Evolutionary conservation across 2,888 invertebrate species (phyloP), one percentile per base, ranked within the genome.

Genomic region (Pegoplata infirma): DNA sequence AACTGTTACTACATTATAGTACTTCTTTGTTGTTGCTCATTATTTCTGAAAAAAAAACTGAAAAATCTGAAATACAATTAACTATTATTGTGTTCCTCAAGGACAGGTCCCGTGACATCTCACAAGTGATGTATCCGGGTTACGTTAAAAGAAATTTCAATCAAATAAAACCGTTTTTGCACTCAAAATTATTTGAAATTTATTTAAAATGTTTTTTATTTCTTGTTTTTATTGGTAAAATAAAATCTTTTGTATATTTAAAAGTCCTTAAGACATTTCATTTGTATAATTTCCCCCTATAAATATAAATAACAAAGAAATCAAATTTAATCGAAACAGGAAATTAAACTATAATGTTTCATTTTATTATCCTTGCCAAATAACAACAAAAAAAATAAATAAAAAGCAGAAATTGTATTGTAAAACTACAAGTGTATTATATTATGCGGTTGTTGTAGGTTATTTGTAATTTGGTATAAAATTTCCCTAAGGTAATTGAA

Each of bases 341-440:
- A 79, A 58, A 72, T 75, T 67, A 67, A 55, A 72, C 75, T 79
- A 79, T 79, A 58, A 67, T 55, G 53, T 79, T 79, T 67, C 79
- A 68, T 49, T 58, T 47, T 12, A 55, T 63, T 68, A 73, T 73
- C 53, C 74, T 69, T 78, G 44, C 44, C 44, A 68, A 61, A 59
- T 17, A 19, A 44, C 5, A 46, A 44, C 21, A 69, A 59, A 47
- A 5, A n/a, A 12, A 23, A 44, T 25, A 23, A 58, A n/a, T n/a
- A n/a, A n/a, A n/a, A n/a, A n/a, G n/a, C n/a, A n/a, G n/a, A n/a
- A 19, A 23, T 55, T 8, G 7, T 32, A 16, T 49, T 28, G 28
- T 8, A 21, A 16, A 28, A 47, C 6, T 25, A 55, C 19, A 49
- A 68, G 55, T 75, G 32, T 12, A 16, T 10, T 66, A 25, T 32